Percentiles rank a stretch among this genome's conserved stretches.
Conservation (phyloP, 2,888 invertebrate species). For the Epirrhoe alternata region DNA sequence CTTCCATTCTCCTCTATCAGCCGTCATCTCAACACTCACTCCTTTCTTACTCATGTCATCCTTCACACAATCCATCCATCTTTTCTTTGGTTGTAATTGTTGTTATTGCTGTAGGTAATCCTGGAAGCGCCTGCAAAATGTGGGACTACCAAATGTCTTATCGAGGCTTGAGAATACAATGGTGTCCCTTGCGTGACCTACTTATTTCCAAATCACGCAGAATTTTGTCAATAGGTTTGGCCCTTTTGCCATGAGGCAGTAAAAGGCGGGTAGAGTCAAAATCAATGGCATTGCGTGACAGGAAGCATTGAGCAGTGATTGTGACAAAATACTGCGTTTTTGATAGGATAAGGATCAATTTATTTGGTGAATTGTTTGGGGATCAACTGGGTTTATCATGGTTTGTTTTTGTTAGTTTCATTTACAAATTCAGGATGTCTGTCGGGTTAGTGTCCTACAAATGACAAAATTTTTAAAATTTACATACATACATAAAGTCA, state of each 20-base stretch:
- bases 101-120: too few relatives aligned
- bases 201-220: conserved; percentile 3
- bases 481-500: too few relatives aligned
- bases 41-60: too few relatives aligned
- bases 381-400: not conserved
- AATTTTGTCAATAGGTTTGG: not conserved
- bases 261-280: not conserved
- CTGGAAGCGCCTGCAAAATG: too few relatives aligned
- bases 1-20: too few relatives aligned
- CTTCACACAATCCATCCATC: too few relatives aligned
- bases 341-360: not conserved
- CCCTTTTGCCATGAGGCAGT: not conserved
- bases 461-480: too few relatives aligned
- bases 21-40: too few relatives aligned
- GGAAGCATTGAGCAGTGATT: conserved; percentile 2
- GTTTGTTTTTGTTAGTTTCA: not conserved
- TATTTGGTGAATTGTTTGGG: not conserved
- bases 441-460: too few relatives aligned
- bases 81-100: too few relatives aligned
- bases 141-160: too few relatives aligned
- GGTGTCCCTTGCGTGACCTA: not conserved
- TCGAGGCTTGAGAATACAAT: too few relatives aligned
- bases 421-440: not conserved
- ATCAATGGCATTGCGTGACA: conserved; percentile 13
- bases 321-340: conserved; percentile 18